Base-by-base conservation (phyloP, 2,888 invertebrate species). In the Leuctra nigra region DNA sequence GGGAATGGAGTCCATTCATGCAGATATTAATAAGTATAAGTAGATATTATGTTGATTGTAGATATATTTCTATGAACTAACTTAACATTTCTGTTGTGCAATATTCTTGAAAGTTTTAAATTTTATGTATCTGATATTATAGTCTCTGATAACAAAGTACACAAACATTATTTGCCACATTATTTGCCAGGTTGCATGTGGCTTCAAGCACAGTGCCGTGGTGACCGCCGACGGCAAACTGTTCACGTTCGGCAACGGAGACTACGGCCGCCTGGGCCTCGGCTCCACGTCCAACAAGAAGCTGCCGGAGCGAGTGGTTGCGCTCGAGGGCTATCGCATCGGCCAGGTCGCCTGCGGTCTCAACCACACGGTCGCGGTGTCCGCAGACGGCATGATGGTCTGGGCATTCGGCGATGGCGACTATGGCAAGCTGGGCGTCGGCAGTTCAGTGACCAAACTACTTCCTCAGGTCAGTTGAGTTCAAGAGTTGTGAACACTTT, bases 341-440 rank as follows among this genome's bases (percentile, higher is more conserved):
- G 78, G 78, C 7, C 73, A 72, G 63, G 80, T 81, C 16, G 74
- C 82, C 6, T 83, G 82, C 68, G 83, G 83, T 1, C 68, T 82
- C 53, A 82, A 81, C 64, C 83, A 83, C 66, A 82, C 82, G 0
- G 74, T 81, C 24, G 80, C 81, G 66, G 72, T 81, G 20, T 77
- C 80, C 1, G 64, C 68, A 2, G 81, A 82, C 66, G 81, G 82
- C 1, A 70, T 72, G 63, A 73, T 70, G 1, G 79, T 81, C 0
- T 83, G 81, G 81, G 75, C 80, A 0, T 83, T 82, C 69, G 83
- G 83, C 3, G 82, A 83, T 68, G 81, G 81, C 1, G 82, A 82
- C 64, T 79, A 78, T 67, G 83, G 83, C 11, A 82, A 83, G 68
- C 68, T 82, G 22, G 80, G 74, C 2, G 64, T 76, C 23, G 77